A percentile compares a stretch with the other conserved stretches of the same genome.
Conservation (phyloP, 2,888 invertebrate genomes). For the Erpobdella octoculata region DNA sequence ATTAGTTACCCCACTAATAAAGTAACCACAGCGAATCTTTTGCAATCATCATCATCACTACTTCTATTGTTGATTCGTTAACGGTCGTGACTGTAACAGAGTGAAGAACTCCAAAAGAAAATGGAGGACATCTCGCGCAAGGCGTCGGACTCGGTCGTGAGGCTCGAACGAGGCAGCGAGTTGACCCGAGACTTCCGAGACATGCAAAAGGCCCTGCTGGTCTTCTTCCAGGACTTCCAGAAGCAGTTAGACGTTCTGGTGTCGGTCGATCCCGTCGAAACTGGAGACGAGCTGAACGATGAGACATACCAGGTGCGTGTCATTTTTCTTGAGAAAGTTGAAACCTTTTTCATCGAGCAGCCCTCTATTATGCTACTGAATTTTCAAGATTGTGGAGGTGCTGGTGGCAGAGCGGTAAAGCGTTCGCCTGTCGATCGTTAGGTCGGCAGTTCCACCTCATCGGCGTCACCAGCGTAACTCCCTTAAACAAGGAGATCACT, state of each 20-base stretch:
- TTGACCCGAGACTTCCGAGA: slow-evolving; percentile 83
- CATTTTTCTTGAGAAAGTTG: too few species aligned
- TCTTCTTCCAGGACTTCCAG: slow-evolving; percentile 25
- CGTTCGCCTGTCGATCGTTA: too few species aligned
- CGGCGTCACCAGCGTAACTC: too few species aligned
- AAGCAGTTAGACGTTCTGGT: slow-evolving; percentile 13
- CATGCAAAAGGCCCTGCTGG: slow-evolving; percentile 11
- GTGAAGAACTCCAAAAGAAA: slow-evolving; percentile 67
- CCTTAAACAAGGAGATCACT: too few species aligned
- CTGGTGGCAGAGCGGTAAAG: too few species aligned
- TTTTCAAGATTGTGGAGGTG: too few species aligned
- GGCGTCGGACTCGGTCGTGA: slow-evolving; percentile 80
- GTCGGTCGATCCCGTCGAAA: not conserved
- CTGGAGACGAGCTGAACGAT: not conserved
- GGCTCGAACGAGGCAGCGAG: slow-evolving; percentile 85
- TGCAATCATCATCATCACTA: too few species aligned
- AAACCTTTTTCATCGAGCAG: too few species aligned
- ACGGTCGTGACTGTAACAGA: not conserved
- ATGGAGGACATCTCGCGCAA: slow-evolving; percentile 54
- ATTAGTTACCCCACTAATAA: not conserved
- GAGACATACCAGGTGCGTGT: slow-evolving; percentile 11
- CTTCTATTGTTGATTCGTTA: too few species aligned
- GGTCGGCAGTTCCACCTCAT: too few species aligned
- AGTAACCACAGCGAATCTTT: not conserved
- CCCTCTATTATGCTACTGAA: too few species aligned